Conservation (phyloP, 2,888 invertebrate genomes). For the Steinernema scapterisci region DNA sequence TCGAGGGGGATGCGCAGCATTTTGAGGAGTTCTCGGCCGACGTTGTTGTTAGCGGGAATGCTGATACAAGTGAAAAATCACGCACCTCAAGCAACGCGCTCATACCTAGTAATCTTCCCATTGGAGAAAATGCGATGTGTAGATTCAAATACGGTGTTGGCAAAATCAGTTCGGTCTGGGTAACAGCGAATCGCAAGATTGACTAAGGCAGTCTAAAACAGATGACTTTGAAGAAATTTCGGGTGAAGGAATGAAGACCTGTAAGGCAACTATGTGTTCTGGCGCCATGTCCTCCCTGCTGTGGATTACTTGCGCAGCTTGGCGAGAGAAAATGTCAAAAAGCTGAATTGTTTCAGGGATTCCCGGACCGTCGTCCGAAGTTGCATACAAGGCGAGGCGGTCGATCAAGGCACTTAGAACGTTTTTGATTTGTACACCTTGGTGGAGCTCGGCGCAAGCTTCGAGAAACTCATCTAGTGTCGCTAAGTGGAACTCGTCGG, state of each 20-base stretch:
- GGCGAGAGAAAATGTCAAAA: slow-evolving; percentile 96
- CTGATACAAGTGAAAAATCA: slow-evolving; percentile 69
- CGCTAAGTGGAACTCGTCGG: slow-evolving; percentile 96
- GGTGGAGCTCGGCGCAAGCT: slow-evolving; percentile 95
- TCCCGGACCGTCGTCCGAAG: slow-evolving; percentile 72
- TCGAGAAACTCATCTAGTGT: slow-evolving; percentile 89
- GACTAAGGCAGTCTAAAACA: slow-evolving; percentile 75
- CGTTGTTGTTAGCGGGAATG: slow-evolving; percentile 79
- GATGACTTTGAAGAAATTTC: not conserved
- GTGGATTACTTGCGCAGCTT: slow-evolving; percentile 80
- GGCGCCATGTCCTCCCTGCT: slow-evolving; percentile 90
- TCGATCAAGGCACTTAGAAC: slow-evolving; percentile 96
- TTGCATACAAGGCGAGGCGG: slow-evolving; percentile 67
- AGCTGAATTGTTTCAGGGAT: slow-evolving; percentile 86
- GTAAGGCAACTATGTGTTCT: slow-evolving; percentile 92
- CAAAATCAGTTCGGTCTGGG: slow-evolving; percentile 89
- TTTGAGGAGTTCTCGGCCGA: slow-evolving; percentile 89
- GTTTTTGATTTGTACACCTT: slow-evolving; percentile 92
- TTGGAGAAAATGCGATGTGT: slow-evolving; percentile 88
- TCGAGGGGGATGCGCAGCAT: slow-evolving; percentile 92
- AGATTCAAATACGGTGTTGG: slow-evolving; percentile 89
- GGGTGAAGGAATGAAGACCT: slow-evolving; percentile 74
- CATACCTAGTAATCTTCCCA: slow-evolving; percentile 76
- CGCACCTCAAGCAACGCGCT: not conserved
- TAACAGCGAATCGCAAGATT: slow-evolving; percentile 95